phyloP scores from a whole-genome alignment of 2,888 invertebrate species.

The Apoda limacodes region DNA sequence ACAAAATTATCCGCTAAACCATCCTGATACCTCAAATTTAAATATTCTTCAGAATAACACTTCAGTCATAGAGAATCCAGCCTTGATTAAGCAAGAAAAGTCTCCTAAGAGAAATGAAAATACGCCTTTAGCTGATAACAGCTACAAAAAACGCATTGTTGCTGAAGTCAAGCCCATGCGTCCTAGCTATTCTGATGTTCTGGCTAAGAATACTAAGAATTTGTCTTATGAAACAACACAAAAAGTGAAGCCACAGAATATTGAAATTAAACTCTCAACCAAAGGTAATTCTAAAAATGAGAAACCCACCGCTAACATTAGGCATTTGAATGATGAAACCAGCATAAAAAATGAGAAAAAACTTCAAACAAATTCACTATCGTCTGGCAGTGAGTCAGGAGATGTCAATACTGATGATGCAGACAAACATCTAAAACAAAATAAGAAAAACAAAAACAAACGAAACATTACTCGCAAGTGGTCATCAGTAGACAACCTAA shows the following conservation, averaged over 20 bases:
- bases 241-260: conserved; percentile 53
- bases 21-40: conserved; percentile 48
- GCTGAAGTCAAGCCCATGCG: conserved; percentile 91
- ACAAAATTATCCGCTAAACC: conserved; percentile 66
- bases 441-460: conserved; percentile 55
- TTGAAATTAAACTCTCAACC: conserved; percentile 45
- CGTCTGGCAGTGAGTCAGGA: conserved; percentile 63
- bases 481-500: conserved; percentile 70
- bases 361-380: conserved; percentile 40
- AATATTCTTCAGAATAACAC: conserved; percentile 40
- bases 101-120: conserved; percentile 57
- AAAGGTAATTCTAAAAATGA: conserved; percentile 50
- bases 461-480: conserved; percentile 64
- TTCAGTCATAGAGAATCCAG: conserved; percentile 30
- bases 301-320: conserved; percentile 33
- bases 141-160: conserved; percentile 77
- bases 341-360: conserved; percentile 53
- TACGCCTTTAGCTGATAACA: conserved; percentile 62
- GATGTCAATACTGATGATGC: conserved; percentile 53
- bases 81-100: conserved; percentile 34
- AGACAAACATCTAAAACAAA: conserved; percentile 47
- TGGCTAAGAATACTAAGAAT: conserved; percentile 75
- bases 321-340: conserved; percentile 38
- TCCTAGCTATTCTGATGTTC: conserved; percentile 86
- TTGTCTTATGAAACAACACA: conserved; percentile 50